Evolutionary conservation across 2,888 invertebrate genomes (phyloP), one percentile per base, ranked within the genome.

Genomic region (Sarcophaga carnaria): DNA sequence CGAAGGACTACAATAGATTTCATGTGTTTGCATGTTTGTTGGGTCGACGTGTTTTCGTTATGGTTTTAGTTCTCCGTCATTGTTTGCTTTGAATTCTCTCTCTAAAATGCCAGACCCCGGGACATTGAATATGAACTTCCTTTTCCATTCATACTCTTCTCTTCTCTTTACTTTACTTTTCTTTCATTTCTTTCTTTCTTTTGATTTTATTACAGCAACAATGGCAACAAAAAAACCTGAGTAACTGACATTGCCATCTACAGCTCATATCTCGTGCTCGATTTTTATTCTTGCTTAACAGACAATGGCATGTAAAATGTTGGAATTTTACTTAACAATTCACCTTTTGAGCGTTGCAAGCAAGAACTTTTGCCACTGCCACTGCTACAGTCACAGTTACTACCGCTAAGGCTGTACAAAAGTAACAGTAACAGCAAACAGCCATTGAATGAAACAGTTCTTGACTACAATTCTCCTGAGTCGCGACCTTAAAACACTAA

Each of bases 321-420:
- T 75, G 82, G 82, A 85, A 87, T 85, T 85, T 82, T 76, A 72
- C 75, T 82, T 86, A 74, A 70, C 77, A 78, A 78, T 86, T 86
- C 81, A 86, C 86, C 86, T 88, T 88, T 75, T 71, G 59, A 79
- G 59, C 66, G 25, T 12, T 64, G 69, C 69, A 69, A 80, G 69
- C 69, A 69, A 80, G 66, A 83, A 86, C 69, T 14, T 54, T 54
- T 37, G 8, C 37, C 37, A 54, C 54, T 17, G 17, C 17, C 17
- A 54, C 17, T 12, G 14, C 54, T 17, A 54, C 54, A 54, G 8
- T 14, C 12, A 49, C 49, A 6, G 27, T 5, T 25, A 37, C 37
- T 8, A 37, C 37, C 37, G 37, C 37, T 37, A 37, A 37, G 37
- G 37, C 37, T 37, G 37, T 37, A 37, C 37, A 37, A 37, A 10